These are phyloP conservation scores for Cantharis flavilabris DNA, from an alignment of 2,888 invertebrate genomes.

Conservation along the genomic window DNA sequence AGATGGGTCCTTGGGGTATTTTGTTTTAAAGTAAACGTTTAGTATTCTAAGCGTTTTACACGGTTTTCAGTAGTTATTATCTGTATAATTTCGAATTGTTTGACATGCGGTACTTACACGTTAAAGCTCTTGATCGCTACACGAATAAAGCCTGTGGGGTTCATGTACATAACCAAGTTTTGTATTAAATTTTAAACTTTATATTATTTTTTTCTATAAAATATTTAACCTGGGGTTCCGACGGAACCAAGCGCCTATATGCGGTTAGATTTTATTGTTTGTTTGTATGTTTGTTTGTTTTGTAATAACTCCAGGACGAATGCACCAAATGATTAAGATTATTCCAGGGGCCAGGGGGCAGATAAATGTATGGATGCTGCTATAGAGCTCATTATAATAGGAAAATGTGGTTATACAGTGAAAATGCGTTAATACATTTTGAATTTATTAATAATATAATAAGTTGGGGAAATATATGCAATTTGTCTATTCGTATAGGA, in stretches of 20 bases:
- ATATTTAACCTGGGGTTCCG: background rate
- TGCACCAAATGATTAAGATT: too few species aligned
- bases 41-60: background rate
- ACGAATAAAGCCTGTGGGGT: background rate
- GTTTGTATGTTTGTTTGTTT: too few species aligned
- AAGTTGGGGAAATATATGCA: background rate
- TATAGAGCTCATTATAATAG: background rate
- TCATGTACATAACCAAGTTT: background rate
- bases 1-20: background rate
- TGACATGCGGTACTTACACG: background rate
- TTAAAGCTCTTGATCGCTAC: background rate
- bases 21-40: background rate
- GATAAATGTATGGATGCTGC: too few species aligned
- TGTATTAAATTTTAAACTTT: background rate
- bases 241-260: too few species aligned
- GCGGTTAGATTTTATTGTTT: too few species aligned
- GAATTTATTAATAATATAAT: background rate
- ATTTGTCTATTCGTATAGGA: background rate
- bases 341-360: too few species aligned
- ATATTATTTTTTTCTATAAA: background rate
- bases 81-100: background rate
- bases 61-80: background rate
- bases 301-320: too few species aligned
- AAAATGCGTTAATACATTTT: background rate
- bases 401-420: background rate